Percentiles rank a stretch among this genome's conserved stretches.
Conservation (phyloP, 2,113 vertebrate species). For the Coturnix japonica region DNA sequence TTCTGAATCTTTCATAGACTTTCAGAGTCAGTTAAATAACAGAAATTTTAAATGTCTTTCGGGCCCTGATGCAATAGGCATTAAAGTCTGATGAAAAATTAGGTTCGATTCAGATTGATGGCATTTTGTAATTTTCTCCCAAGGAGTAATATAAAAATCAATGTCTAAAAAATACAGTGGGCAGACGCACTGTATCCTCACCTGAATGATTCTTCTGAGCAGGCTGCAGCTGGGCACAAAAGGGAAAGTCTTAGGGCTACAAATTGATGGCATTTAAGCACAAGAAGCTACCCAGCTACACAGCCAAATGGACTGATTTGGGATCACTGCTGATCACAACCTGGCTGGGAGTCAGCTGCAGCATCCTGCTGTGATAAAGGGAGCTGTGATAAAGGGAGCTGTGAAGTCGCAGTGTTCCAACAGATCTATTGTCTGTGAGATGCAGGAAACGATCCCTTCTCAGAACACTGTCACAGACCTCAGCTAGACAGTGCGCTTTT, state of each 20-base stretch:
- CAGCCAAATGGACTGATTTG: background rate
- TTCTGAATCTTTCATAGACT: background rate
- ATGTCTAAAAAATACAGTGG: background rate
- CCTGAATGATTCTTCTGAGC: background rate
- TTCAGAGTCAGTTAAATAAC: background rate
- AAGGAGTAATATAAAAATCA: background rate
- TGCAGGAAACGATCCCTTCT: background rate
- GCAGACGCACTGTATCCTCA: background rate
- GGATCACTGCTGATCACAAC: background rate
- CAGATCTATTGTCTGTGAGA: background rate
- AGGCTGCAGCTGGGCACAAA: background rate
- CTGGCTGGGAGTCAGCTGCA: background rate
- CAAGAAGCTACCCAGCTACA: background rate
- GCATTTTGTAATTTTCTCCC: conserved; percentile 10
- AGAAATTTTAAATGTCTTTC: background rate
- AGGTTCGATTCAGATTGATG: conserved; percentile 11
- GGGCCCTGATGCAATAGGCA: background rate
- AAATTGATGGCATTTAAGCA: background rate
- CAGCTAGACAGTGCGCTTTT: background rate
- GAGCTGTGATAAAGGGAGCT: background rate
- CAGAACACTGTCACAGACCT: rapidly evolving
- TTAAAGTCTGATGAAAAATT: conserved; percentile 9
- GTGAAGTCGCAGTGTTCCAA: background rate
- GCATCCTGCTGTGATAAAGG: background rate
- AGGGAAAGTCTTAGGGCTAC: background rate